Evolutionary conservation across 2,113 vertebrate genomes (phyloP), one percentile per base, ranked within the genome.

Genomic region (Lipophrys pholis): DNA sequence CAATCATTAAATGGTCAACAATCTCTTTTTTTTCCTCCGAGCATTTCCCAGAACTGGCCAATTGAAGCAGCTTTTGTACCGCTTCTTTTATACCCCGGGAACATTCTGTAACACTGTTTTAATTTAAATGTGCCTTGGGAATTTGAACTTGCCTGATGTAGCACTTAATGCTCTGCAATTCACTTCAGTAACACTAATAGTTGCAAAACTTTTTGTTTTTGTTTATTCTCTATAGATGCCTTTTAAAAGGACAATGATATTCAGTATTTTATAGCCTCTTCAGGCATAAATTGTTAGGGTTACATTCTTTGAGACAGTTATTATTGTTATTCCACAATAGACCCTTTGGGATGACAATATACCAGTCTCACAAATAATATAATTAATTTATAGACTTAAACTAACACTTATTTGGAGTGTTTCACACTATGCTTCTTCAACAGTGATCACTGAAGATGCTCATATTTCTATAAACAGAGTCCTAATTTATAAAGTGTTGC

Each of bases 1-100:
- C 52, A 45, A 60, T 79, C 82, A 70, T 65, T 38, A 68, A 73
- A 75, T 50, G 41, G 46, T 51, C 66, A 49, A 66, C 7, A 14
- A 54, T 36, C 57, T 49, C 2, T 60, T 73, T 60, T 75, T 30
- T 30, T 30, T 30, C 15, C 30, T 57, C 12, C 12, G 50, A 56
- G 17, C 17, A 42, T 65, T 78, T 65, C 59, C 21, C 50, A 15
- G 15, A 15, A 59, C 17, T 10, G 49, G 21, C 61, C n/a, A 36
- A 39, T 63, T 41, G 15, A 73, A 56, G 54, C 46, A 49, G 43
- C 60, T 45, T 11, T 50, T 52, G 42, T 55, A 17, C 17, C 3
- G 0, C 53, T 40, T 30, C 21, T 30, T 30, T 30, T 30, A 30
- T 30, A 30, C 21, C 21, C 21, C 21, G 21, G 21, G 21, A 30